These are phyloP conservation scores for Caenorhabditis becei DNA, from an alignment of 2,888 invertebrate genomes.

Conservation along the genomic window DNA sequence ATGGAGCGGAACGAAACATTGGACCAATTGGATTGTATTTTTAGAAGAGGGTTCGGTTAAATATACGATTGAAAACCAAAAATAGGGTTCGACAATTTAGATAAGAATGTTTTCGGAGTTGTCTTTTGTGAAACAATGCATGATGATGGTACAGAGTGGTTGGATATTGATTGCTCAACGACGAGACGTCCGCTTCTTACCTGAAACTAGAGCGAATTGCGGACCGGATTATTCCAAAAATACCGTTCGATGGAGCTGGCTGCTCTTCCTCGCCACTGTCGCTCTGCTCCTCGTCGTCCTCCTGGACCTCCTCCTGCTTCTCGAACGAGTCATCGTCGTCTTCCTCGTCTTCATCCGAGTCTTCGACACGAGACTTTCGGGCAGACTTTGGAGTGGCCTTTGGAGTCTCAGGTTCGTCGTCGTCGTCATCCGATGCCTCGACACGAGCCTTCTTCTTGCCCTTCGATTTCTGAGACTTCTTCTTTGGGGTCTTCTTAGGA, in stretches of 20 bases:
- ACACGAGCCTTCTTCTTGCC: slow-evolving; percentile 1
- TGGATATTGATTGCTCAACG: not conserved
- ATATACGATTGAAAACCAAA: no score
- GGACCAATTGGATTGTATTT: not conserved
- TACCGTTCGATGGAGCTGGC: slow-evolving; percentile 1
- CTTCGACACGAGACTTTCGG: not conserved
- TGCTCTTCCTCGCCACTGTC: not conserved
- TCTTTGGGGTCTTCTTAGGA: not conserved
- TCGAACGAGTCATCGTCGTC: slow-evolving; percentile 8
- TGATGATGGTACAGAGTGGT: no score
- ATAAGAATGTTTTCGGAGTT: no score
- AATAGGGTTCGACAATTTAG: no score
- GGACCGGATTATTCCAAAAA: not conserved
- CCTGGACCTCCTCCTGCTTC: slow-evolving; percentile 17
- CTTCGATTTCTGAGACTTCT: not conserved
- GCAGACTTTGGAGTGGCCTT: not conserved
- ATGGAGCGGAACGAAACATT: not conserved
- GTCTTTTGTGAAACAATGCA: no score
- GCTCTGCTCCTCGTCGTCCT: not conserved
- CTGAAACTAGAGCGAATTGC: not conserved
- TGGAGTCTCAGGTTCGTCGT: not conserved
- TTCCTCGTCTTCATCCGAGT: slow-evolving; percentile 1
- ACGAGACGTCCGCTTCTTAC: not conserved
- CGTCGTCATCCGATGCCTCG: not conserved
- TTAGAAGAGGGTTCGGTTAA: no score